phyloP scores from a whole-genome alignment of 2,888 invertebrate species.

The Ypsolopha sequella region DNA sequence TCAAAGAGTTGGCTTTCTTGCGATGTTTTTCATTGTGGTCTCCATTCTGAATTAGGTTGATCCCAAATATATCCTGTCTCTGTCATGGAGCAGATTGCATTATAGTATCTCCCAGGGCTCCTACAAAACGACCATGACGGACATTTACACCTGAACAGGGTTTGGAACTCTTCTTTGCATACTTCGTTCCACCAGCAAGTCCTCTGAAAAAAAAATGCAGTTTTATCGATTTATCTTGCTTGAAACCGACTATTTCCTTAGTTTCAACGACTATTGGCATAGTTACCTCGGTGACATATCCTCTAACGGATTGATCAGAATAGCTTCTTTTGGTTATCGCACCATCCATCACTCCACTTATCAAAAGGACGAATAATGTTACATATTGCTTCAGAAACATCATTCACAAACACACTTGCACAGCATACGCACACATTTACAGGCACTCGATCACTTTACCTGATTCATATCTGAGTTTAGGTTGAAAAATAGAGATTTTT shows the following conservation, averaged over 20 bases:
- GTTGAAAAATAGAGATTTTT: slow-evolving; percentile 33
- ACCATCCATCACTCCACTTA: slow-evolving; percentile 39
- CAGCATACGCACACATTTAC: slow-evolving; percentile 1
- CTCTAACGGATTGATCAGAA: slow-evolving; percentile 84
- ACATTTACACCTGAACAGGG: slow-evolving; percentile 87
- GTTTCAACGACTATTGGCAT: not conserved
- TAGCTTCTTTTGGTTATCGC: slow-evolving; percentile 76
- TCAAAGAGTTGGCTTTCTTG: not conserved
- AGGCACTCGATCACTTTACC: slow-evolving; percentile 18
- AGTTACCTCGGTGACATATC: slow-evolving; percentile 85
- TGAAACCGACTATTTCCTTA: not conserved
- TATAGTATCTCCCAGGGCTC: slow-evolving; percentile 90
- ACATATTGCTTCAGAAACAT: slow-evolving; percentile 49
- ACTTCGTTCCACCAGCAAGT: slow-evolving; percentile 96
- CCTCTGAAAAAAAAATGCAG: slow-evolving; percentile 71
- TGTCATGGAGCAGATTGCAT: slow-evolving; percentile 91
- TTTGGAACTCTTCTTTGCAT: slow-evolving; percentile 93
- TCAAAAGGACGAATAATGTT: slow-evolving; percentile 41
- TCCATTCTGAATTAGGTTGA: slow-evolving; percentile 74
- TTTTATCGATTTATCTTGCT: not conserved
- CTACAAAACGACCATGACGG: slow-evolving; percentile 91
- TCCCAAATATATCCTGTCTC: slow-evolving; percentile 93
- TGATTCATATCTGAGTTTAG: slow-evolving; percentile 54
- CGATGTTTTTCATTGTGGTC: slow-evolving; percentile 24
- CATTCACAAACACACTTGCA: not conserved